phyloP scores from a whole-genome alignment of 1,140 invertebrate species.

The Probaryconus sp. region DNA sequence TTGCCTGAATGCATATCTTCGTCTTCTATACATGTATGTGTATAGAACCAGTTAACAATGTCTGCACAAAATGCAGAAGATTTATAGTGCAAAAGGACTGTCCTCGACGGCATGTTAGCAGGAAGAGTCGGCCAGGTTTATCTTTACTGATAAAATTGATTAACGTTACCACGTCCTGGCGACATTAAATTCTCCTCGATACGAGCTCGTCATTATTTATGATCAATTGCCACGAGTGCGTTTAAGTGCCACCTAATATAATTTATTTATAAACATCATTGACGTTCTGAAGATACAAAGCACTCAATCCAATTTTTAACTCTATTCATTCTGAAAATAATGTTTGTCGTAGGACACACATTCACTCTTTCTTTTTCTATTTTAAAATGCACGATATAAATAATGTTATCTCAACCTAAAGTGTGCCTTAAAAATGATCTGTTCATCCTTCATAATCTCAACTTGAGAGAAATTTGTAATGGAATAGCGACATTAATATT shows the following conservation, averaged over 20 bases:
- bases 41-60: constrained; percentile 42
- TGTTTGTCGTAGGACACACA: not conserved
- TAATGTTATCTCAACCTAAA: not conserved
- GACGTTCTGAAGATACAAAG: constrained; percentile 20
- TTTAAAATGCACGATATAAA: too few relatives aligned
- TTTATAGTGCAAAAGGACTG: constrained; percentile 62
- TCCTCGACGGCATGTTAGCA: constrained; percentile 59
- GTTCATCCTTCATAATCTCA: not conserved
- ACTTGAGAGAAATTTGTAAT: too few relatives aligned
- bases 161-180: constrained; percentile 68
- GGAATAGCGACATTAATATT: too few relatives aligned
- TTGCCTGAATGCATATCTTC: too few relatives aligned
- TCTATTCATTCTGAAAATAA: not conserved
- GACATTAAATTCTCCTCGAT: constrained; percentile 69
- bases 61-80: constrained; percentile 39
- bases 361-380: not conserved
- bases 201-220: constrained; percentile 67
- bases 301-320: constrained; percentile 10
- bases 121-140: constrained; percentile 69
- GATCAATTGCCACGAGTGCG: constrained; percentile 65
- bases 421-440: too few relatives aligned
- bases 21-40: too few relatives aligned
- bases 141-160: constrained; percentile 73
- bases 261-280: constrained; percentile 30
- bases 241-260: constrained; percentile 39